These are phyloP conservation scores for Seira musarum DNA, from an alignment of 2,888 invertebrate species.

Conservation along the genomic window DNA sequence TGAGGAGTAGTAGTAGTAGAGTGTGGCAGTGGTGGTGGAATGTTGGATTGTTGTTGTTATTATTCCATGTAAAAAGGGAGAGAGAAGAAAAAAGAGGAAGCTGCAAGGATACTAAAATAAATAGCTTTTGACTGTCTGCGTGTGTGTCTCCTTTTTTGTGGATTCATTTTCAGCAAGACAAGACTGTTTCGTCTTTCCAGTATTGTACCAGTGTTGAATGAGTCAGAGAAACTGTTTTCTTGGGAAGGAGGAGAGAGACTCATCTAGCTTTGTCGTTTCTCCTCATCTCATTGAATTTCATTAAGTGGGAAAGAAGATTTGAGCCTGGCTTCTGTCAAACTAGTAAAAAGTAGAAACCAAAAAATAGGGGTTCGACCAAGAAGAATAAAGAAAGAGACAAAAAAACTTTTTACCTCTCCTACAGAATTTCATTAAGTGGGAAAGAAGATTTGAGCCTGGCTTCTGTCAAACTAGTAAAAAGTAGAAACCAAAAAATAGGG, in stretches of 20 bases:
- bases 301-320: conserved; percentile 50
- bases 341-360: conserved; percentile 11
- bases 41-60: too few relatives aligned
- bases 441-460: conserved; percentile 42
- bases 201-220: too few relatives aligned
- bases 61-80: too few relatives aligned
- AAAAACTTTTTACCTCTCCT: conserved; percentile 22
- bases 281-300: conserved; percentile 60
- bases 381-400: conserved; percentile 16
- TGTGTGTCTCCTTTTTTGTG: conserved; percentile 12
- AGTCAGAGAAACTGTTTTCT: too few relatives aligned
- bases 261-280: conserved; percentile 48
- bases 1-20: too few relatives aligned
- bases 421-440: too few relatives aligned
- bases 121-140: conserved; percentile 34
- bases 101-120: conserved; percentile 10
- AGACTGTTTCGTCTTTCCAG: too few relatives aligned
- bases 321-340: conserved; percentile 40
- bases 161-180: conserved; percentile 23
- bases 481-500: conserved; percentile 27
- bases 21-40: too few relatives aligned
- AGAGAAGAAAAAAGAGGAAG: too few relatives aligned
- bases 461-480: conserved; percentile 35
- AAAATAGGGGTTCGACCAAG: conserved; percentile 18
- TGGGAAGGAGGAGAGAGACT: too few relatives aligned